Base-by-base conservation (phyloP, 2,888 invertebrate species). In the Hemistola chrysoprasaria region DNA sequence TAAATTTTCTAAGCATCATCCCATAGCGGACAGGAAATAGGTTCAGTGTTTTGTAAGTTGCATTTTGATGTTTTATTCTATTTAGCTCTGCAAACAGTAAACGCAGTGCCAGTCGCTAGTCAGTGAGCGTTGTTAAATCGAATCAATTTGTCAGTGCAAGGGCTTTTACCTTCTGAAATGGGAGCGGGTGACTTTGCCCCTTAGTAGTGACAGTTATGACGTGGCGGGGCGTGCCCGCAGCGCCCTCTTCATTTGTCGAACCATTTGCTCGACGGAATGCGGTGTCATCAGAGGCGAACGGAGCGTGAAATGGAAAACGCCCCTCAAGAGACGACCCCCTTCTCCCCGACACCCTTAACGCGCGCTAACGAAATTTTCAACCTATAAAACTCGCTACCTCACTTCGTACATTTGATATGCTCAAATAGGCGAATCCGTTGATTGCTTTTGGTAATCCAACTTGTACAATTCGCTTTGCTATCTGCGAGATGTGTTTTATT, bases 221-320 rank as follows among this genome's bases (percentile, higher is more conserved):
- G 72, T 59, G 55, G 61, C 60, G 63, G 83, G 87, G 87, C 87
- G 87, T 83, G 84, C 65, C 77, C 70, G 65, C 77, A 16, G 73
- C 79, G 79, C 81, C 77, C 77, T 62, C 67, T 87, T 82, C 86
- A 86, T 88, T 87, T 86, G 85, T 76, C 86, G 88, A 84, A 70
- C 87, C 87, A 88, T 88, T 87, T 87, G 84, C 72, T 71, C 68
- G 59, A 51, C 59, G 87, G 88, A 85, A 88, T 88, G 88, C 84
- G 76, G 80, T 83, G 87, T 87, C 88, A 88, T 88, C 87, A 88
- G 80, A 59, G 72, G 54, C 59, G 79, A 86, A 76, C 81, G 81
- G 81, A 85, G 78, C 88, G 88, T 88, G 85, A 78, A 88, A 88
- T 88, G 81, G 88, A 87, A 88, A 78, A 88, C 87, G 87, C 88